Base-by-base conservation (phyloP, 2,888 invertebrate species). In the Stenodera caucasica region DNA sequence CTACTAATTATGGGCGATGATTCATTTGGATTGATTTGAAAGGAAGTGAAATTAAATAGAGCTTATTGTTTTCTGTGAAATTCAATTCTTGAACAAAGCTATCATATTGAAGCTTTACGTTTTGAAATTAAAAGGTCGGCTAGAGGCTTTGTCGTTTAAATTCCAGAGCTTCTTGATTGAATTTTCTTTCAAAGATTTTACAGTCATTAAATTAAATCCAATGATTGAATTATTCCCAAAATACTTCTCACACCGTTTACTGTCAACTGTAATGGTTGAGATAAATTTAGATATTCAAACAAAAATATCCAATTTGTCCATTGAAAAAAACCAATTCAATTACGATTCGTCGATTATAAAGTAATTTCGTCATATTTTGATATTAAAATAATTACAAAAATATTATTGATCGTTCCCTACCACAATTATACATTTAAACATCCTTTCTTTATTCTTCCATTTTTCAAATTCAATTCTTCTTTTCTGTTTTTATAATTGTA, bases 21-120 rank as follows among this genome's bases (percentile, higher is more conserved):
- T 49, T 55, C 52, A 18, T 53, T 59, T 54, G 45, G 57, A 59
- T 63, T 54, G 59, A 63, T 57, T 52, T 63, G 56, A 57, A 63
- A 63, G 49, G 63, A 50, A 9, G 23, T 53, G n/a, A 49, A 33
- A 26, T 18, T 63, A 51, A 59, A 63, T 63, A 51, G 56, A 49
- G 63, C 21, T 40, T 30, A 63, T 63, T 63, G 63, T 63, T 63
- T 59, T 40, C 59, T 45, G 58, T 58, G 63, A 63, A 63, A 63
- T 59, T 59, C 63, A 56, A 63, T 59, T 63, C 63, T 45, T 59
- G 63, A 63, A 63, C 58, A 63, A 63, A 59, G 63, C 59, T 63
- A 63, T 63, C 63, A 59, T 59, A 63, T 63, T 63, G 57, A 53
- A 33, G 59, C 59, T 63, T 62, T 57, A 57, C 62, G 53, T 63